Evolutionary conservation across 2,888 invertebrate species (phyloP).

Genomic region (Tuberolachnus salignus): DNA sequence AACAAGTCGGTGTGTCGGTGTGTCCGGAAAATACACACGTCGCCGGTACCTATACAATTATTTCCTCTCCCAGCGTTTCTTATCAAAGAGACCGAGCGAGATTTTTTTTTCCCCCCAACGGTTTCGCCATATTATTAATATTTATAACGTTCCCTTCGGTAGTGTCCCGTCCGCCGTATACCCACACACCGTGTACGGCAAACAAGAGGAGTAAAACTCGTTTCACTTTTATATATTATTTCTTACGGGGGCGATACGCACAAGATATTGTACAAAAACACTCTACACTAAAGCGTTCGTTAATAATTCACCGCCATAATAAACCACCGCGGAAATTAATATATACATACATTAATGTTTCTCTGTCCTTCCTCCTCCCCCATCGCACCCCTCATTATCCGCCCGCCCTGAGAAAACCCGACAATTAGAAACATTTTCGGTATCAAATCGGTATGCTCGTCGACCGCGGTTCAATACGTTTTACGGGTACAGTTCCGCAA

Average conservation of each 20-base stretch:
- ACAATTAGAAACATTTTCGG: no score
- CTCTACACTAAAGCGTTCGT: slow-evolving; percentile 1
- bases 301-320: slow-evolving; percentile 19
- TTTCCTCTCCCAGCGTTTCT: slow-evolving; percentile 16
- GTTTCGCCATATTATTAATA: slow-evolving; percentile 26
- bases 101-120: neutral
- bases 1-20: no score
- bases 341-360: neutral
- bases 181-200: slow-evolving; percentile 13
- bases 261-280: neutral
- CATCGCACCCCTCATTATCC: no score
- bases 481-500: no score
- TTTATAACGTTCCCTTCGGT: slow-evolving; percentile 42
- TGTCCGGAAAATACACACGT: no score
- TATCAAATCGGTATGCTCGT: no score
- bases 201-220: slow-evolving; percentile 37
- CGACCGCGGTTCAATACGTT: no score
- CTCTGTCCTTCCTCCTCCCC: no score
- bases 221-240: slow-evolving; percentile 48
- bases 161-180: no score
- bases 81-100: slow-evolving; percentile 29
- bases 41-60: no score
- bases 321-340: slow-evolving; percentile 27
- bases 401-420: no score
- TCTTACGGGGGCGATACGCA: neutral